Percentiles rank a stretch among this genome's conserved stretches.
Conservation (phyloP, 1,140 invertebrate genomes). For the Aricia agestis region DNA sequence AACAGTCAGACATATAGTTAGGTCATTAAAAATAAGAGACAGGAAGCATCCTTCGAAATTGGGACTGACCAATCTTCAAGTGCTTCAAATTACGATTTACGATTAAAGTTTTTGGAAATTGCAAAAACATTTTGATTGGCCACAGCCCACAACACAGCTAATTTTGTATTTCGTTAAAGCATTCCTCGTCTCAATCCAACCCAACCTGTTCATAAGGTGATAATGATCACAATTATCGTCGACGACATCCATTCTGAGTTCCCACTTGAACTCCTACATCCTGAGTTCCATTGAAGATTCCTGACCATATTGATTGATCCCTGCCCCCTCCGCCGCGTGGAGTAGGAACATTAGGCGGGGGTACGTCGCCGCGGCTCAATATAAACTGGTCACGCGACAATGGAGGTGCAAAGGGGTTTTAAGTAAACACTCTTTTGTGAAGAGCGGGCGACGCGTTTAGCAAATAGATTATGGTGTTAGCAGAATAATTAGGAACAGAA, state of each 20-base stretch:
- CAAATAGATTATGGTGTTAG: slow-evolving; percentile 60
- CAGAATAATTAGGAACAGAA: background rate
- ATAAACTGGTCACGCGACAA: slow-evolving; percentile 43
- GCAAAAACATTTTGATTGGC: too few relatives aligned
- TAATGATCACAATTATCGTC: slow-evolving; percentile 6
- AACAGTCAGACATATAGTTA: too few relatives aligned
- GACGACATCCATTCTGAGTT: background rate
- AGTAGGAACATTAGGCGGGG: slow-evolving; percentile 18
- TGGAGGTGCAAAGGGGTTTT: slow-evolving; percentile 62
- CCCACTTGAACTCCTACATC: slow-evolving; percentile 48
- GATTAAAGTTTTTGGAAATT: too few relatives aligned
- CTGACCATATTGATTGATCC: slow-evolving; percentile 31
- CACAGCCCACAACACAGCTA: too few relatives aligned
- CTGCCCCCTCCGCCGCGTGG: slow-evolving; percentile 16
- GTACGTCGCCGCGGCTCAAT: slow-evolving; percentile 29
- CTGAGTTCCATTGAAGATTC: slow-evolving; percentile 43
- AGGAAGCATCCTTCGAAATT: too few relatives aligned
- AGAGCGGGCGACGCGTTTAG: slow-evolving; percentile 46
- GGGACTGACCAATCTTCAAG: too few relatives aligned
- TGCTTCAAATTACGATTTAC: too few relatives aligned
- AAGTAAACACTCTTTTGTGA: slow-evolving; percentile 64
- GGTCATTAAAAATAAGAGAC: too few relatives aligned
- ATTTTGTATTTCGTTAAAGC: background rate
- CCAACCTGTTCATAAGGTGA: background rate
- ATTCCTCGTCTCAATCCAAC: background rate